Evolutionary conservation across 2,113 vertebrate genomes (phyloP), one percentile per base, ranked within the genome.

Genomic region (Spilogale gracilis): DNA sequence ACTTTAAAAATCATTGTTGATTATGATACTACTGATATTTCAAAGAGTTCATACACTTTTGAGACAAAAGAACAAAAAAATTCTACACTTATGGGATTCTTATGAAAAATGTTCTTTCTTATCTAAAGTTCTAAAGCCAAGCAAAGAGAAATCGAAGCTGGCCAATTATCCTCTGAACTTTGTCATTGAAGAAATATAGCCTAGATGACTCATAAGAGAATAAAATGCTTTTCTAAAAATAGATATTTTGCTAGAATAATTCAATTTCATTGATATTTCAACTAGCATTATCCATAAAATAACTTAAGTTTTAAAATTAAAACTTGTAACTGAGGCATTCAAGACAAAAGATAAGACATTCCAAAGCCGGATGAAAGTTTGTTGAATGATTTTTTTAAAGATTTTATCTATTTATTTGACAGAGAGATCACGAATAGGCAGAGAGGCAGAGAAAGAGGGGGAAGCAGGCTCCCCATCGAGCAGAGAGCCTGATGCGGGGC

Each of bases 11-110:
- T 45, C 83, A 8, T 61, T 89, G 23, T 87, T 96, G 43, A 73
- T 90, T 90, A 67, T 43, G 58, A 4, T 74, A 45, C 52, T 86
- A 63, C 14, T 82, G 50, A 43, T 91, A 74, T 73, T 98, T 96
- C 58, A 84, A 88, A 83, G 3, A 83, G 14, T 3, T 83, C 54
- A 56, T 91, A 69, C 30, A 63, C 23, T 95, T 45, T 50, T 88
- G 58, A 93, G 69, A 91, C 65, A 94, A 92, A 87, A 60, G 18
- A 73, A 63, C 6, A 25, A 54, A 79, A 80, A 96, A 25, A 48
- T 61, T 76, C 7, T 89, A 65, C 8, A 84, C 23, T 88, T 81
- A 30, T 4, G 20, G 69, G 0, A 93, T 91, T 93, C 74, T 56
- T 80, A 25, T 88, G 54, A 91, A 92, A 89, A 54, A 48, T 23